Evolutionary conservation across 2,113 vertebrate species (phyloP).

Genomic region (Falcunculus frontatus): DNA sequence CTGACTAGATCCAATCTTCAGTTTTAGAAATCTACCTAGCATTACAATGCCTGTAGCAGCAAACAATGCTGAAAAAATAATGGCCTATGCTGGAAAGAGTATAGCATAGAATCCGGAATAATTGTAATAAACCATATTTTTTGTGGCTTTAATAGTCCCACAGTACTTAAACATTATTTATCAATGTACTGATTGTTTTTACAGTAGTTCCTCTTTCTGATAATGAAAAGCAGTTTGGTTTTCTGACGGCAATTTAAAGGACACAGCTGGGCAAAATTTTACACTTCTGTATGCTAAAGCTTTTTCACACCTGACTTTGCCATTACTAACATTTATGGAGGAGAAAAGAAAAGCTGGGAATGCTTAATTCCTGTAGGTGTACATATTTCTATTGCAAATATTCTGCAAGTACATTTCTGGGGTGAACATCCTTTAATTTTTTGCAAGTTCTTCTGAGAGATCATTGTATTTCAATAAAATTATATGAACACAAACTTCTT

Average conservation of each 20-base stretch:
- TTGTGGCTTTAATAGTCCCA: not conserved
- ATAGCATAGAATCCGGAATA: not conserved
- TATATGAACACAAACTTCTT: not conserved
- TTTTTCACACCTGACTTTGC: not conserved
- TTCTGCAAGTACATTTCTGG: not conserved
- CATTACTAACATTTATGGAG: not conserved
- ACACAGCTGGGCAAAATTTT: not conserved
- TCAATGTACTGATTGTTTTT: not conserved
- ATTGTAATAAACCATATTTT: not conserved
- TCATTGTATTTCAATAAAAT: not conserved
- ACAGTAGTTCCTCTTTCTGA: not conserved
- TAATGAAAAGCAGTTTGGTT: not conserved
- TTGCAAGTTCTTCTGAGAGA: not conserved
- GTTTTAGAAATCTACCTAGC: not conserved
- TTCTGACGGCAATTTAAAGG: not conserved
- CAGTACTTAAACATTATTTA: not conserved
- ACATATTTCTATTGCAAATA: not conserved
- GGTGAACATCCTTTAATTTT: not conserved
- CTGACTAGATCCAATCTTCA: not conserved
- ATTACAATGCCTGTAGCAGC: not conserved
- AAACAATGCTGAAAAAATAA: not conserved
- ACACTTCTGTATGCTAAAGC: not conserved
- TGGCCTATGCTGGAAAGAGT: not conserved
- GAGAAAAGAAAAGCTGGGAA: not conserved
- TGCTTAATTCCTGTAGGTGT: not conserved